Conservation (phyloP, 1,140 invertebrate genomes). For the Aporrectodea caliginosa region DNA sequence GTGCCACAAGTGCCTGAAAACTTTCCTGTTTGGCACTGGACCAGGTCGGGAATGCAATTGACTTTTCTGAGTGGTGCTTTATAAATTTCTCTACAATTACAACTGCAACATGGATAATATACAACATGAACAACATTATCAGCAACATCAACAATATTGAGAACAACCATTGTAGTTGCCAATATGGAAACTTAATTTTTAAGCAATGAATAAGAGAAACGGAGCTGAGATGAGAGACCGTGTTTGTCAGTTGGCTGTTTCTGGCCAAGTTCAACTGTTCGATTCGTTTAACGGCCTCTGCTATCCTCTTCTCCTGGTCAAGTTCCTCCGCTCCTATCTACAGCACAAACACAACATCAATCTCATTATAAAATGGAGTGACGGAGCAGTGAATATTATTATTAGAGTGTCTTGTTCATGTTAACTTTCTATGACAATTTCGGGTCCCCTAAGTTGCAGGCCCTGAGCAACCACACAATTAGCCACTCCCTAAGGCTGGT, state of each 20-base stretch:
- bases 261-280: slow-evolving; percentile 11
- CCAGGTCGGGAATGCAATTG: neutral
- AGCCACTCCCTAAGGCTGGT: too few relatives aligned
- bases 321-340: slow-evolving; percentile 37
- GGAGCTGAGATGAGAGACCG: neutral
- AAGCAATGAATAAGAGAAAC: neutral
- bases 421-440: too few relatives aligned
- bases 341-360: too few relatives aligned
- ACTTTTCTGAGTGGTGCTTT: neutral
- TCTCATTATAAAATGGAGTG: neutral
- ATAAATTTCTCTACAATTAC: neutral
- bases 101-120: neutral
- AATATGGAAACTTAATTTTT: neutral
- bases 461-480: too few relatives aligned
- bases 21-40: too few relatives aligned
- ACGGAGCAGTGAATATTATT: too few relatives aligned
- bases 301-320: slow-evolving; percentile 38
- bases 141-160: neutral
- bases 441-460: too few relatives aligned
- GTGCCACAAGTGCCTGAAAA: too few relatives aligned
- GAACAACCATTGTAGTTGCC: neutral
- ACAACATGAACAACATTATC: too few relatives aligned
- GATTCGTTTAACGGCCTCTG: slow-evolving; percentile 36
- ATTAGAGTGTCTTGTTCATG: too few relatives aligned
- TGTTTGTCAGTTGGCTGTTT: slow-evolving; percentile 13